phyloP scores from a whole-genome alignment of 2,888 invertebrate species.

The Venusia cambrica region DNA sequence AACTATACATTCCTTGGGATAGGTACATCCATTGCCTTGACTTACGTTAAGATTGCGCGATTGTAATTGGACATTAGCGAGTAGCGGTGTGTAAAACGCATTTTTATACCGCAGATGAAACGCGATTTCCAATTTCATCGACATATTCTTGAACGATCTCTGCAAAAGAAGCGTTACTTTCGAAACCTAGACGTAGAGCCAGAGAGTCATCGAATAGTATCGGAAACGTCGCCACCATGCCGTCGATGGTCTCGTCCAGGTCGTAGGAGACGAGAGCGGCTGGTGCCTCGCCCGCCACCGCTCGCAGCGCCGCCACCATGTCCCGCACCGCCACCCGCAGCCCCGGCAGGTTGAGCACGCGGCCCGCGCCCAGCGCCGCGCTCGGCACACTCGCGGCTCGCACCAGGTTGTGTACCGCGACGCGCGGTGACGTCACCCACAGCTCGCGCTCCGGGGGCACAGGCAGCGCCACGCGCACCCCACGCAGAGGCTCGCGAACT shows the following conservation, averaged over 20 bases:
- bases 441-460: slow-evolving; percentile 48
- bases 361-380: slow-evolving; percentile 43
- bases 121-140: slow-evolving; percentile 1
- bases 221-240: slow-evolving; percentile 55
- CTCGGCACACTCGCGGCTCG: slow-evolving; percentile 46
- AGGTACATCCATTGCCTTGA: no score
- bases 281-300: slow-evolving; percentile 48
- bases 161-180: slow-evolving; percentile 47
- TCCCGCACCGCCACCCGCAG: slow-evolving; percentile 48
- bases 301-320: slow-evolving; percentile 51
- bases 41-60: no score
- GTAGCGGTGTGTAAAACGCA: no score
- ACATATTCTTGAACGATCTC: slow-evolving; percentile 37
- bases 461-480: slow-evolving; percentile 45
- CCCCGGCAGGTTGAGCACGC: slow-evolving; percentile 58
- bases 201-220: slow-evolving; percentile 50
- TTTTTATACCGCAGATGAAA: no score
- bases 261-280: slow-evolving; percentile 47
- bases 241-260: slow-evolving; percentile 43
- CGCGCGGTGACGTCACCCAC: slow-evolving; percentile 57
- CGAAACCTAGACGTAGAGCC: slow-evolving; percentile 55
- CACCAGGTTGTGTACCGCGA: slow-evolving; percentile 52
- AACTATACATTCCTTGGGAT: no score
- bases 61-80: no score
- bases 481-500: slow-evolving; percentile 61